Conservation (phyloP, 2,888 invertebrate species). For the Pycnomerus fuliginosus region DNA sequence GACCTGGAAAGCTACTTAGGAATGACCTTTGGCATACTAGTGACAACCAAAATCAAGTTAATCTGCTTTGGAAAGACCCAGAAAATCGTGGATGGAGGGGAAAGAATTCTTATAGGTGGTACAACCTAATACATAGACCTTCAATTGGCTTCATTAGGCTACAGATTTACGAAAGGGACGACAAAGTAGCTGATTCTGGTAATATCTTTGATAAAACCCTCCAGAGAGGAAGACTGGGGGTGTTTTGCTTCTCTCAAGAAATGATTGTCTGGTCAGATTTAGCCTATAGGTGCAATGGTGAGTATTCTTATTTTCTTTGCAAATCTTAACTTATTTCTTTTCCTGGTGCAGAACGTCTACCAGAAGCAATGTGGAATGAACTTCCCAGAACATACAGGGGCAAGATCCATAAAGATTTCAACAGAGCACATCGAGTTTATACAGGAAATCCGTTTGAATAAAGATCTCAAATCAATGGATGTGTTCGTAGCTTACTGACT, state of each 20-base stretch:
- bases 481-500: conserved; percentile 11
- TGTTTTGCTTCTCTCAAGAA: conserved; percentile 96
- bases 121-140: conserved; percentile 87
- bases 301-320: conserved; percentile 39
- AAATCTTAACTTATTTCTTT: neutral
- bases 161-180: conserved; percentile 82
- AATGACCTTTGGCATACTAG: conserved; percentile 96
- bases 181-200: conserved; percentile 87
- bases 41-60: conserved; percentile 78
- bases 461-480: neutral
- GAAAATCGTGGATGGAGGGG: conserved; percentile 92
- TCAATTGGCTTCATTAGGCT: conserved; percentile 87
- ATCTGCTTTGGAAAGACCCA: conserved; percentile 90
- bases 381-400: conserved; percentile 68
- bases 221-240: conserved; percentile 92
- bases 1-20: conserved; percentile 85
- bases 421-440: conserved; percentile 14
- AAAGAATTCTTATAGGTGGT: conserved; percentile 91
- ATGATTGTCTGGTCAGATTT: conserved; percentile 98
- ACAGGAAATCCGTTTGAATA: conserved; percentile 12
- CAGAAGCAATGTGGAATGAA: conserved; percentile 76
- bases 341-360: conserved; percentile 67
- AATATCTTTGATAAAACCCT: conserved; percentile 87
- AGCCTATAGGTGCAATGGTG: conserved; percentile 84
- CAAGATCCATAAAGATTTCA: conserved; percentile 52